Conservation (phyloP, 2,888 invertebrate genomes). For the Parnassius mnemosyne region DNA sequence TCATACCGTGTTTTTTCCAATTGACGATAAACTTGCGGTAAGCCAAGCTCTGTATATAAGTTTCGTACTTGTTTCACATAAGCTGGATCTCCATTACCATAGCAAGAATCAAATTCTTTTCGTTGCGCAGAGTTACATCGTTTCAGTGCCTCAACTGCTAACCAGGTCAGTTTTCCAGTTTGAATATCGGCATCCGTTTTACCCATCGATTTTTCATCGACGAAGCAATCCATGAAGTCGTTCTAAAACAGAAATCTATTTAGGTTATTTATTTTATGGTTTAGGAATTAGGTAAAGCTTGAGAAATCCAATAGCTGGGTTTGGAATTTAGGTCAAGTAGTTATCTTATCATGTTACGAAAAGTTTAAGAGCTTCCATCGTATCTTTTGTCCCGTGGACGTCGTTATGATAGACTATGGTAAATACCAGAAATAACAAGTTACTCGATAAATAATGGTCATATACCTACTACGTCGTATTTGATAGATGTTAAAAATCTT, state of each 20-base stretch:
- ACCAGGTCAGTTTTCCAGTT: conserved; percentile 97
- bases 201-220: conserved; percentile 89
- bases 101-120: conserved; percentile 79
- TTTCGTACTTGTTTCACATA: conserved; percentile 74
- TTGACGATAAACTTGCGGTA: conserved; percentile 84
- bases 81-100: conserved; percentile 83
- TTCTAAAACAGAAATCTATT: conserved; percentile 69
- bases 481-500: no score
- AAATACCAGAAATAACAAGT: no score
- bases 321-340: no score
- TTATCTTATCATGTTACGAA: no score
- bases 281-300: no score
- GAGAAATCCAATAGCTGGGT: no score
- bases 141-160: conserved; percentile 90
- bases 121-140: conserved; percentile 84
- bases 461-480: no score
- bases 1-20: conserved; percentile 88
- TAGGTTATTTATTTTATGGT: background rate
- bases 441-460: no score
- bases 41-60: conserved; percentile 80
- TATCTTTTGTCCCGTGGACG: no score
- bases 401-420: no score
- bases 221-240: conserved; percentile 93
- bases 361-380: no score
- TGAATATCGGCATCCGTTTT: conserved; percentile 94